Evolutionary conservation across 2,113 vertebrate species (phyloP).

Genomic region (Symphodus melops): DNA sequence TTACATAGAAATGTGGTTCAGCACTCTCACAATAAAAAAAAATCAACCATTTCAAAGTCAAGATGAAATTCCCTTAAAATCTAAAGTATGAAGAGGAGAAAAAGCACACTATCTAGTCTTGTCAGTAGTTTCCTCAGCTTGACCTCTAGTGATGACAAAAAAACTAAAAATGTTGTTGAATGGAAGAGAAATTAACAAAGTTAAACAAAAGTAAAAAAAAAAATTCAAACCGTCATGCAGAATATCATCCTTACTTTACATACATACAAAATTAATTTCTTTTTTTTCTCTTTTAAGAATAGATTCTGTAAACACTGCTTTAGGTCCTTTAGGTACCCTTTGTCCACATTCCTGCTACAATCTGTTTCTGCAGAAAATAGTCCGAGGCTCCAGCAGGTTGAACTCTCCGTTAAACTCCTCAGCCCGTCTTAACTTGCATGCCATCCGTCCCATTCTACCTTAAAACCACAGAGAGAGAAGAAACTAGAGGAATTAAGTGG

Average conservation of each 20-base stretch:
- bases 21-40: conserved; percentile 68
- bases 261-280: conserved; percentile 83
- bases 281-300: conserved; percentile 68
- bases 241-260: conserved; percentile 77
- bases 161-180: conserved; percentile 16
- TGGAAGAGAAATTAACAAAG: conserved; percentile 39
- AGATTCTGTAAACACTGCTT: conserved; percentile 81
- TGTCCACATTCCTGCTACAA: conserved; percentile 55
- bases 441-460: conserved; percentile 18
- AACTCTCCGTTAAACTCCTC: conserved; percentile 24
- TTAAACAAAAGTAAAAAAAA: conserved; percentile 69
- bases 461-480: conserved; percentile 58
- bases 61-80: conserved; percentile 10
- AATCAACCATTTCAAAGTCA: conserved; percentile 39
- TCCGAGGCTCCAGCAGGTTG: conserved; percentile 45
- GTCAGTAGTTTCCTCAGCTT: conserved; percentile 71
- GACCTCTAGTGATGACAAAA: conserved; percentile 52
- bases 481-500: conserved; percentile 62
- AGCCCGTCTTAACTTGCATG: conserved; percentile 2
- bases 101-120: conserved; percentile 11
- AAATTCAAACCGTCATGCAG: conserved; percentile 60
- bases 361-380: conserved; percentile 64
- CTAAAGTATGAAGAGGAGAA: conserved; percentile 30
- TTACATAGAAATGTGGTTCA: conserved; percentile 69
- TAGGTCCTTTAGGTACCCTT: conserved; percentile 65